Percentiles rank a stretch among this genome's conserved stretches.
phyloP scores from a whole-genome alignment of 2,113 vertebrate genomes.

The Microcebus griseorufus region DNA sequence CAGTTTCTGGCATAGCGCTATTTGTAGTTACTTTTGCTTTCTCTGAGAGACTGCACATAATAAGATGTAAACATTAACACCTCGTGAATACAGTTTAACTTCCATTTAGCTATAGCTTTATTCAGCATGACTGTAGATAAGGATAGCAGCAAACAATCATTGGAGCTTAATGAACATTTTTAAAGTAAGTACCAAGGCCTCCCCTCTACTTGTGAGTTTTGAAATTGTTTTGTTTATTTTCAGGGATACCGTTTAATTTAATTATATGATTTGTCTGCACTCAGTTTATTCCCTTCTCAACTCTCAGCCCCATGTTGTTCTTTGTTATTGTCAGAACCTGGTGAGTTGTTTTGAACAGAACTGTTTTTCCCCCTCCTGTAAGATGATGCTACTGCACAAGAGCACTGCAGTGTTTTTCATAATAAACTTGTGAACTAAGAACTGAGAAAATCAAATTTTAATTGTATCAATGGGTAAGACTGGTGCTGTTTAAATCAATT shows the following conservation, averaged over 20 bases:
- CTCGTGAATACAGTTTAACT: constrained; percentile 90
- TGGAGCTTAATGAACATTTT: constrained; percentile 91
- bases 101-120: constrained; percentile 92
- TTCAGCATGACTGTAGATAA: constrained; percentile 94
- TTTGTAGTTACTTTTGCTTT: constrained; percentile 95
- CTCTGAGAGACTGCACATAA: constrained; percentile 90
- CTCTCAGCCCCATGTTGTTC: constrained; percentile 83
- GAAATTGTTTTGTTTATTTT: constrained; percentile 88
- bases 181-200: constrained; percentile 87
- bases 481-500: constrained; percentile 79
- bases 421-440: constrained; percentile 92
- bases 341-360: constrained; percentile 88
- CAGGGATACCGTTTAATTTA: constrained; percentile 92
- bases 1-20: constrained; percentile 91
- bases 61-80: constrained; percentile 92
- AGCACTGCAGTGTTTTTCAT: constrained; percentile 89
- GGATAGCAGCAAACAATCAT: constrained; percentile 91
- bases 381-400: constrained; percentile 87
- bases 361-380: constrained; percentile 84
- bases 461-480: constrained; percentile 84
- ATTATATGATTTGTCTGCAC: constrained; percentile 88
- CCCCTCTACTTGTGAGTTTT: constrained; percentile 87
- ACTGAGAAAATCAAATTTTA: constrained; percentile 86
- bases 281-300: constrained; percentile 83
- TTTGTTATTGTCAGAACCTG: constrained; percentile 88